These are phyloP conservation scores for Napeogenes inachia DNA, from an alignment of 2,888 invertebrate genomes.

Conservation along the genomic window DNA sequence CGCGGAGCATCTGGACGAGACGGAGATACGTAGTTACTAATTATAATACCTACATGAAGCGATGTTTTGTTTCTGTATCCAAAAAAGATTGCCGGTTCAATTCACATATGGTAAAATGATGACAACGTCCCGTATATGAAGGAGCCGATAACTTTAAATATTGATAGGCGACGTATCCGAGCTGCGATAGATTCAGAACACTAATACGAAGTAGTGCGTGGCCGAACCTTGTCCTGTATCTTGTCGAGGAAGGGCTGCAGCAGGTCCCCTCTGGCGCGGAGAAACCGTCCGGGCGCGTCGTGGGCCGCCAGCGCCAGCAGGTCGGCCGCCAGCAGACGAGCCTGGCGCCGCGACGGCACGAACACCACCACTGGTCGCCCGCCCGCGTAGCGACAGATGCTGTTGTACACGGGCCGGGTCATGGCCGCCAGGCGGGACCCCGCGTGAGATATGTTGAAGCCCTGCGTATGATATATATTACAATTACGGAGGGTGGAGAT, in stretches of 20 bases:
- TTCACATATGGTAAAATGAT: no score
- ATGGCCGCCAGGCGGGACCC: slow-evolving; percentile 97
- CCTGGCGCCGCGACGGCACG: slow-evolving; percentile 93
- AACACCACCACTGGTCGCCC: slow-evolving; percentile 92
- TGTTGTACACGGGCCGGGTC: slow-evolving; percentile 98
- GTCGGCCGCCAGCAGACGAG: slow-evolving; percentile 96
- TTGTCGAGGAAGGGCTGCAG: slow-evolving; percentile 92
- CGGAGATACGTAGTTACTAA: no score
- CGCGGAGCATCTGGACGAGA: slow-evolving; percentile 83
- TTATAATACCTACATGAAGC: no score
- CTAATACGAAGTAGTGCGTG: neutral
- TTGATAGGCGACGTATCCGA: no score
- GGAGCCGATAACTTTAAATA: neutral
- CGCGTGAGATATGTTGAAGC: slow-evolving; percentile 98
- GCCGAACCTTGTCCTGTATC: slow-evolving; percentile 87
- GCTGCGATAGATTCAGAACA: neutral
- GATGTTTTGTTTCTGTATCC: no score
- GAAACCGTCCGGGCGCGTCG: slow-evolving; percentile 89
- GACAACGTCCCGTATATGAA: no score
- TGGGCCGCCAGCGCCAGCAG: slow-evolving; percentile 95
- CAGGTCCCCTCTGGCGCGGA: slow-evolving; percentile 91
- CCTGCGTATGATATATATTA: slow-evolving; percentile 65
- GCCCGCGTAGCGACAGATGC: slow-evolving; percentile 89
- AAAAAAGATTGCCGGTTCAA: no score
- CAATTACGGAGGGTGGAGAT: no score